Conservation (phyloP, 2,888 invertebrate genomes). For the Ornithoptera alexandrae region DNA sequence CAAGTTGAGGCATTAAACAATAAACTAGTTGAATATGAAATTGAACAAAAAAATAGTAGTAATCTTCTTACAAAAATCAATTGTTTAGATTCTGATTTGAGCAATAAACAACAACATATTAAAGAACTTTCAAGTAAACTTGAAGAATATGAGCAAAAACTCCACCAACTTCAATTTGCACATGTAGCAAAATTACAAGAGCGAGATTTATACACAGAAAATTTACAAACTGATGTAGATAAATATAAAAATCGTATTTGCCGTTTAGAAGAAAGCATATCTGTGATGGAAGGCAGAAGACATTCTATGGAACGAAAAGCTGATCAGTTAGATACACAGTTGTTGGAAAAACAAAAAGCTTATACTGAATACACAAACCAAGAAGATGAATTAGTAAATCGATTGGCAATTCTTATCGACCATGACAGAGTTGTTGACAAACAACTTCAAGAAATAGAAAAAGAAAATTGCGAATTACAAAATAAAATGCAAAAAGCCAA, state of each 20-base stretch:
- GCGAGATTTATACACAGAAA: slow-evolving; percentile 86
- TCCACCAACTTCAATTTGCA: slow-evolving; percentile 66
- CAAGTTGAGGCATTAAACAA: slow-evolving; percentile 62
- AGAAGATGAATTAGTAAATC: slow-evolving; percentile 82
- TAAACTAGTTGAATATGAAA: slow-evolving; percentile 65
- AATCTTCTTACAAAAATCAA: slow-evolving; percentile 65
- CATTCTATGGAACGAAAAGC: slow-evolving; percentile 81
- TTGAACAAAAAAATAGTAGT: slow-evolving; percentile 64
- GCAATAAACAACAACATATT: slow-evolving; percentile 62
- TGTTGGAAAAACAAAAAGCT: slow-evolving; percentile 80
- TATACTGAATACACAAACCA: slow-evolving; percentile 81
- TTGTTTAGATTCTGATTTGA: slow-evolving; percentile 60
- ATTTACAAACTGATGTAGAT: slow-evolving; percentile 83
- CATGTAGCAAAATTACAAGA: slow-evolving; percentile 86
- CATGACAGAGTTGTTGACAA: slow-evolving; percentile 83
- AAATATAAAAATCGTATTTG: slow-evolving; percentile 83
- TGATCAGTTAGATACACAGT: slow-evolving; percentile 80
- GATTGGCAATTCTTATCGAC: slow-evolving; percentile 81
- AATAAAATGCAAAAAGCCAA: slow-evolving; percentile 75
- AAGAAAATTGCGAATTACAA: slow-evolving; percentile 78
- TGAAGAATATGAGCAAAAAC: slow-evolving; percentile 56
- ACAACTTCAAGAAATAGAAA: slow-evolving; percentile 80
- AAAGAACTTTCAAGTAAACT: slow-evolving; percentile 55
- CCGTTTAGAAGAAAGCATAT: slow-evolving; percentile 83
- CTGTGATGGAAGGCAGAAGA: slow-evolving; percentile 81